Percentiles rank a stretch among this genome's conserved stretches.
Conservation (phyloP, 1,140 invertebrate species). For the Ceratoteleas bidentatus region DNA sequence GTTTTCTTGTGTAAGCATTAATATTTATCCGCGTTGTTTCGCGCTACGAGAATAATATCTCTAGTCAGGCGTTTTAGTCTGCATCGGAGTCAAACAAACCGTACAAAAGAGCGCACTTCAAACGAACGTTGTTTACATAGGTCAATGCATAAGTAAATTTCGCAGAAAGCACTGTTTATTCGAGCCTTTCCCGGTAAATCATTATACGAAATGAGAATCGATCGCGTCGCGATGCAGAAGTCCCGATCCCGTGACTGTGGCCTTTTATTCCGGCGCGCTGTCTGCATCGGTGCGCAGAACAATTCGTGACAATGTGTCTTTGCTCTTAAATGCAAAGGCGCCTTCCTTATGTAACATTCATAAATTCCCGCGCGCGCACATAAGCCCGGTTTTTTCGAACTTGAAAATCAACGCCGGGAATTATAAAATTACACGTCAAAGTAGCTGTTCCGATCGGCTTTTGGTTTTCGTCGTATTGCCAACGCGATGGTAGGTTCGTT, state of each 20-base stretch:
- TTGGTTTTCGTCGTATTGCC: no score
- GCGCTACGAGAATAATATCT: neutral
- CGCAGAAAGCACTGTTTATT: slow-evolving; percentile 31
- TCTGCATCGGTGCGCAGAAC: slow-evolving; percentile 41
- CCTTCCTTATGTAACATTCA: slow-evolving; percentile 69
- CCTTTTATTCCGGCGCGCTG: slow-evolving; percentile 36
- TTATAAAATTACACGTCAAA: no score
- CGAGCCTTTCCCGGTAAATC: slow-evolving; percentile 38
- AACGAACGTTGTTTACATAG: slow-evolving; percentile 17
- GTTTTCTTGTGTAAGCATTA: neutral
- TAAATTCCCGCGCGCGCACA: slow-evolving; percentile 49
- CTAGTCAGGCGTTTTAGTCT: slow-evolving; percentile 15
- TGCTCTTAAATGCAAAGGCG: slow-evolving; percentile 45
- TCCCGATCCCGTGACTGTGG: slow-evolving; percentile 63
- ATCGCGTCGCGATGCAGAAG: slow-evolving; percentile 59
- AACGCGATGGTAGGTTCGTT: no score
- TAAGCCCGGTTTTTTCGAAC: no score
- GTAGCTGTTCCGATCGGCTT: no score
- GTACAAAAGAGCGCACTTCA: slow-evolving; percentile 10
- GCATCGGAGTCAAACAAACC: slow-evolving; percentile 2
- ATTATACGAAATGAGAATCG: slow-evolving; percentile 55
- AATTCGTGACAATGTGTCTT: slow-evolving; percentile 61
- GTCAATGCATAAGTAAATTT: slow-evolving; percentile 44
- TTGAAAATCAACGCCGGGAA: no score
- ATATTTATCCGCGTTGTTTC: neutral